phyloP scores from a whole-genome alignment of 2,113 vertebrate species.

The Melanerpes aurifrons region DNA sequence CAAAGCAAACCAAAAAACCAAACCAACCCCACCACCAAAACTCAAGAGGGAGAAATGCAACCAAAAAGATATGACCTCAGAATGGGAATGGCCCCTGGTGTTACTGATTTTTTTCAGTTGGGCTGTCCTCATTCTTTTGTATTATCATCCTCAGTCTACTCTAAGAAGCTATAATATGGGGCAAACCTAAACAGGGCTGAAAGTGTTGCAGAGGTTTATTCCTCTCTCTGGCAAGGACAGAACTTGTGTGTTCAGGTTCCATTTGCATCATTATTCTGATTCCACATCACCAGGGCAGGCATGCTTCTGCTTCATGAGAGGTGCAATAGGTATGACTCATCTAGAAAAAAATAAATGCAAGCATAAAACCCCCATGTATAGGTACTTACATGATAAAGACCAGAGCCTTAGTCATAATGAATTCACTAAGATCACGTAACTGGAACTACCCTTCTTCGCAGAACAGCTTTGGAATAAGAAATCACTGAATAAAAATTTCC shows the following conservation, averaged over 20 bases:
- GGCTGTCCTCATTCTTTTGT: not conserved
- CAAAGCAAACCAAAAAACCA: not conserved
- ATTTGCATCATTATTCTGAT: not conserved
- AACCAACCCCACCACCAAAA: no score
- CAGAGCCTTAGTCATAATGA: not conserved
- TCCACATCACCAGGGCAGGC: not conserved
- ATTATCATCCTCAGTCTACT: not conserved
- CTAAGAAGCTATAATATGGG: not conserved
- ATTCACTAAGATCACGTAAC: not conserved
- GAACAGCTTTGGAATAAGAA: not conserved
- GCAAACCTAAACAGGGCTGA: not conserved
- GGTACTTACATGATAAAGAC: not conserved
- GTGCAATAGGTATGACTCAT: not conserved
- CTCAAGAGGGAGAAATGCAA: not conserved
- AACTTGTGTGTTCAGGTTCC: not conserved
- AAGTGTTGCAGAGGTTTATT: not conserved
- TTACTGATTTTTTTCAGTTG: not conserved
- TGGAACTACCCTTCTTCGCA: not conserved
- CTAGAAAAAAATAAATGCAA: conserved; percentile 7
- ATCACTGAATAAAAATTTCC: not conserved
- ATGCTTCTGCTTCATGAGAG: not conserved
- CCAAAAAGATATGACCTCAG: not conserved
- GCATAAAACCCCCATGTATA: not conserved
- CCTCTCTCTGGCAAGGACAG: not conserved
- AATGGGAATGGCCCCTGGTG: not conserved